Evolutionary conservation across 2,888 invertebrate genomes (phyloP), one percentile per base, ranked within the genome.

Genomic region (Dyspetes luteomarginatus): DNA sequence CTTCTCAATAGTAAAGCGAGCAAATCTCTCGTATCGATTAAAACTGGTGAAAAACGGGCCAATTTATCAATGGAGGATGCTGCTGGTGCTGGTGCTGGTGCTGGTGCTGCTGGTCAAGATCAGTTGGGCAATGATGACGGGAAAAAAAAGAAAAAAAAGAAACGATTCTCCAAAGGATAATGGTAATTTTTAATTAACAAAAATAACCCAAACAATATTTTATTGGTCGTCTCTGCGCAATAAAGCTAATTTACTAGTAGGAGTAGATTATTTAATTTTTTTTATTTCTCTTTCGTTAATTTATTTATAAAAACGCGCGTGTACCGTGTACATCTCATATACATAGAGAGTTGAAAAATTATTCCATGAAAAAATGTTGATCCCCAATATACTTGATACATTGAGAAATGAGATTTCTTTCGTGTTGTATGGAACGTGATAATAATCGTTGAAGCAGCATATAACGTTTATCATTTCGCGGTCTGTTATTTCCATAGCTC

Each of bases 341-440:
- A n/a, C n/a, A n/a, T n/a, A n/a, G n/a, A n/a, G n/a, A n/a, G n/a
- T n/a, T n/a, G n/a, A n/a, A n/a, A n/a, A n/a, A 41, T 69, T 73
- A 84, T 60, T 93, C 45, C n/a, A 36, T 94, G 92, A 97, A 97
- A 91, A 95, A 97, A 86, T 97, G 95, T 86, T 96, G 95, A 83
- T 95, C 94, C 30, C 96, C 95, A 64, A 97, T 95, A 93, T 95
- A 95, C 84, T 96, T 95, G 41, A 98, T 94, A 93, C 98, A 98
- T 90, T 98, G 98, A 30, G 97, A 93, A 64, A 98, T 93, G 58
- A 96, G 93, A 92, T 98, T 98, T 68, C 98, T 93, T 92, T 98
- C 98, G 86, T 96, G 96, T 82, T 95, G 93, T 85, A 98, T 97
- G 90, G 98, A 97, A 75, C 94, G 93, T 62, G 94, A 94, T 72